Evolutionary conservation across 2,888 invertebrate species (phyloP), one percentile per base, ranked within the genome.

Genomic region (Cabera pusaria): DNA sequence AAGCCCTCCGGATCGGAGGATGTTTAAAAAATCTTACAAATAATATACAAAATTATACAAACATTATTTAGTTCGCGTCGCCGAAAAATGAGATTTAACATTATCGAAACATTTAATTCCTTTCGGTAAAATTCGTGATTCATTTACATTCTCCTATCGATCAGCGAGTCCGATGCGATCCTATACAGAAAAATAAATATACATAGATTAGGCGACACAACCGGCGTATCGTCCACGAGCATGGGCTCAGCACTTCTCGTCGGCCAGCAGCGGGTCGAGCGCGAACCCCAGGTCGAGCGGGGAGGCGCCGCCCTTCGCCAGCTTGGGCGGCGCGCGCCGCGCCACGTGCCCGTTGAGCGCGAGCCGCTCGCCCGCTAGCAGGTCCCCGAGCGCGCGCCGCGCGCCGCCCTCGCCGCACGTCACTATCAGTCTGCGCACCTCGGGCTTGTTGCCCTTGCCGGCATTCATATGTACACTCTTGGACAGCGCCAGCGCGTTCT

Each of bases 21-120:
- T 62, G 64, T 68, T 75, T 78, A 80, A 82, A 82, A 81, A 82
- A 71, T 75, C 84, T 87, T 87, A 88, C 72, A 84, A 85, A 82
- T 83, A 88, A 86, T 87, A 83, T 89, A 89, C 87, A 89, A 89
- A 87, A 89, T 85, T 82, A 89, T 88, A 87, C 80, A 88, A 87
- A 88, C 72, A 79, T 80, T 77, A 76, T 66, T 79, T 76, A 74
- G 66, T 77, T 78, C 73, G 67, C 57, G 63, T 72, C 69, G 56
- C 63, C 61, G 62, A 76, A 73, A 72, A 66, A 14, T 80, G 83
- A 82, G 80, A 83, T 83, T 82, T 79, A 74, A 77, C 71, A 71
- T 77, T 74, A 80, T 75, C 59, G 54, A 75, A 72, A 74, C 66
- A 70, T 76, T 77, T 70, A 67, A 71, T 71, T 75, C 77, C 70